A percentile compares a stretch with the other conserved stretches of the same genome.
Evolutionary conservation across 2,797 vertebrate species (phyloP).

Genomic region (Tangara arthus): DNA sequence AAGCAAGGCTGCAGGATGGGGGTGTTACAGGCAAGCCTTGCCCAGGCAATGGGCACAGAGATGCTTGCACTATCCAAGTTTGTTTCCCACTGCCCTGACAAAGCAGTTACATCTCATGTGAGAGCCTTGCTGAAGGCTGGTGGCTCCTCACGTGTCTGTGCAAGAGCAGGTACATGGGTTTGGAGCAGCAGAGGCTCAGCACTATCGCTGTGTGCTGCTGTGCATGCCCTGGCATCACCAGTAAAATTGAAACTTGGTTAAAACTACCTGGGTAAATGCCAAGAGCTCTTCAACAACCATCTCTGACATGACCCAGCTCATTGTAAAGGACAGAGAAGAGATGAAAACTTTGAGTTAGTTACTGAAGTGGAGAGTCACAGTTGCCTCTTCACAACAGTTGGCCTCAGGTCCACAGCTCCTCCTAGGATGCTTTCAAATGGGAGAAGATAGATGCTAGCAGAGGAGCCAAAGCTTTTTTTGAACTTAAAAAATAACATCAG

Average conservation of each 20-base stretch:
- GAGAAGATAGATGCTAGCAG: background rate
- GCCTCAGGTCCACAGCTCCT: background rate
- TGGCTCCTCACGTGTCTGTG: background rate
- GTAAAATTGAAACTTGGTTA: background rate
- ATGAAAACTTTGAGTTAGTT: background rate
- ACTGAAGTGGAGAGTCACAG: background rate
- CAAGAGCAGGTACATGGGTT: background rate
- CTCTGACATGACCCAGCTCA: background rate
- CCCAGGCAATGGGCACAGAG: background rate
- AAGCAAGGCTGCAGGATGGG: background rate
- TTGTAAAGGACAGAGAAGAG: background rate
- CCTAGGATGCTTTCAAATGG: background rate
- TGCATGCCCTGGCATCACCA: background rate
- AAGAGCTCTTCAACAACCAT: background rate
- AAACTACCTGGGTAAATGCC: background rate
- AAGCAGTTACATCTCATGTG: background rate
- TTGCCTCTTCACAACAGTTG: background rate
- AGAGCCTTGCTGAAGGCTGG: background rate
- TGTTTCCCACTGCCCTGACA: background rate
- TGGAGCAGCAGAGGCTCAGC: background rate
- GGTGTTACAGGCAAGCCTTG: background rate
- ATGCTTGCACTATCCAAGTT: background rate
- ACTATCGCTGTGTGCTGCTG: background rate
- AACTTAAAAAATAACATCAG: slow-evolving; percentile 5
- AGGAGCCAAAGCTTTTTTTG: background rate